These are phyloP conservation scores for Gila robusta DNA, from an alignment of 2,797 vertebrate species.

Conservation along the genomic window DNA sequence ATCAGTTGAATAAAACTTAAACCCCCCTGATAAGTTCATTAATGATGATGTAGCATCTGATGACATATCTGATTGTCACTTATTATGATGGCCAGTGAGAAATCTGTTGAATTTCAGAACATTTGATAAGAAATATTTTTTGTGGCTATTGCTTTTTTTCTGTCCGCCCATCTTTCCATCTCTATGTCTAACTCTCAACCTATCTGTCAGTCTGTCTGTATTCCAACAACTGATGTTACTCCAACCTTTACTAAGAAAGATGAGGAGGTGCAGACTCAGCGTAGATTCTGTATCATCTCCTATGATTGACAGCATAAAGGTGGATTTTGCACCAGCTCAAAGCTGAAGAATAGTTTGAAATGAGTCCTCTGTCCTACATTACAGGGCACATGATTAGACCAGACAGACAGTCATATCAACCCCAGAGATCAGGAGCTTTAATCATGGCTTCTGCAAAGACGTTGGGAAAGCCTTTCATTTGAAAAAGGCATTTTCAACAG, in stretches of 20 bases:
- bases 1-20: too few relatives aligned
- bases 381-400: conserved; percentile 60
- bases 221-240: background rate
- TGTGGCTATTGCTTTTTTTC: too few relatives aligned
- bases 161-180: background rate
- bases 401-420: conserved; percentile 62
- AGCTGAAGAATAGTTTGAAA: conserved; percentile 8
- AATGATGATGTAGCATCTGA: background rate
- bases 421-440: conserved; percentile 66
- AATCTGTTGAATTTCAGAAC: background rate
- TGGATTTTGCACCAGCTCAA: conserved; percentile 8
- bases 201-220: background rate
- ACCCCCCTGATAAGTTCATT: too few relatives aligned
- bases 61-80: background rate
- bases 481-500: conserved; percentile 57
- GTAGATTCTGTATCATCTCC: conserved; percentile 33
- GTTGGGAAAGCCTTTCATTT: conserved; percentile 31
- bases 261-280: conserved; percentile 20
- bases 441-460: conserved; percentile 66
- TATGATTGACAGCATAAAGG: conserved; percentile 18
- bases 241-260: background rate
- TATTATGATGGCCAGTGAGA: background rate
- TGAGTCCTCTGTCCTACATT: conserved; percentile 67
- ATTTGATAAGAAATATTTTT: background rate
- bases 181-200: background rate